Evolutionary conservation across 2,113 vertebrate genomes (phyloP), one percentile per base, ranked within the genome.

Genomic region (Copsychus sechellarum): DNA sequence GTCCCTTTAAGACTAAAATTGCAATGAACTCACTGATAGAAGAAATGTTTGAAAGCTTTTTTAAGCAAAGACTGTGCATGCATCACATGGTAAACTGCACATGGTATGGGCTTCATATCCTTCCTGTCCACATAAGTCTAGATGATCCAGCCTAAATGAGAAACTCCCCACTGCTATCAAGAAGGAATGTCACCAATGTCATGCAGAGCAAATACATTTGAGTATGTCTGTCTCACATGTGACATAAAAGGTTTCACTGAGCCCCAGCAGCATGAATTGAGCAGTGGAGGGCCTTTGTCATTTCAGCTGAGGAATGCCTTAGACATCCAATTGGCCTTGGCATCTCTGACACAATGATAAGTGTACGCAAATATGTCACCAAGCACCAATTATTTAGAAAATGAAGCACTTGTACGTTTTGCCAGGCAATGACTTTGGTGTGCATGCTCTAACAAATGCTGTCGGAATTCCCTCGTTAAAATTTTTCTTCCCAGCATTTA

Each of bases 171-270:
- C 56, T 83, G 71, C 42, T 95, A 83, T 91, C 81, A 87, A 29
- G 64, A 58, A 95, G 31, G 96, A 93, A 96, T 94, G 89, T 43
- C 83, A 94, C 86, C 81, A 80, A 87, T 80, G 84, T 64, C 71
- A 60, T 26, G 38, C 74, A 85, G 86, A 65, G 84, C 78, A 82
- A 72, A 83, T 48, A 69, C 56, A 33, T 81, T 43, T 1, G 17
- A 53, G 48, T 36, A 14, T 36, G 42, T 65, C 77, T 92, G 61
- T 42, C 77, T 92, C 88, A 50, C 66, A 40, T 2, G 25, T 70
- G 66, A 84, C 74, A 91, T 29, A n/a, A 92, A 95, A 92, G 53
- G 42, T 91, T 92, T 93, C 60, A 50, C 45, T 54, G 77, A 91
- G 54, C 50, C 54, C 42, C 38, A 82, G 56, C 66, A 85, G 51